Base-by-base conservation (phyloP, 2,888 invertebrate species). In the Colletes collaris region DNA sequence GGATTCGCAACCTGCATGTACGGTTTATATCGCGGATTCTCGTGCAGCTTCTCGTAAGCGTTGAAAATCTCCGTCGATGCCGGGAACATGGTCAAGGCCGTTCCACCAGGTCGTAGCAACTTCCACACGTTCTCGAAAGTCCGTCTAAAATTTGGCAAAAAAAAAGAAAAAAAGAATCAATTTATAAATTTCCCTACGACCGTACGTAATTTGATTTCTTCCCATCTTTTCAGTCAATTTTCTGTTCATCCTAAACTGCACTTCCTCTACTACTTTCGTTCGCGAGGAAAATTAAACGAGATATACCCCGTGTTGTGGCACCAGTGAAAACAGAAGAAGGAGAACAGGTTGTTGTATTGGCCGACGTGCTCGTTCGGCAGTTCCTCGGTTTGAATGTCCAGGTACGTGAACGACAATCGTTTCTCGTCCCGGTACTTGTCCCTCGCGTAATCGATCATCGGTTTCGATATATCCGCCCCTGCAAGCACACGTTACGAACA, bases 241-340 rank as follows among this genome's bases (percentile, higher is more conserved):
- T 40, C 40, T 40, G 40, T 40, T 40, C 40, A 40, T 40, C 7
- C 7, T 49, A 8, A 10, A 10, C 8, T 49, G 49, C 8, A 49
- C 3, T 49, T 10, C 10, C 4, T 27, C 27, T 27, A 2, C 27
- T 27, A 27, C 27, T 27, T 27, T 27, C 27, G 27, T 0, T 27
- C 27, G 2, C 27, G 27, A 27, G 27, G 27, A 50, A n/a, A 64
- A 64, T 11, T n/a, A 50, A 10, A 11, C 3, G 13, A 3, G n/a
- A 16, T 0, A 93, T 93, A 96, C 96, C 95, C 94, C 91, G 96
- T 96, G 89, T 97, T 94, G 84, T 95, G 95, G 49, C 97, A 95
- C 97, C 97, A 97, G 88, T 97, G 97, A 4, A 97, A 93, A 79
- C 96, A 95, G 90, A 97, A 97, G 90, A 97, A 97, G 0, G 97